Evolutionary conservation across 2,113 vertebrate species (phyloP).

Genomic region (Numida meleagris): DNA sequence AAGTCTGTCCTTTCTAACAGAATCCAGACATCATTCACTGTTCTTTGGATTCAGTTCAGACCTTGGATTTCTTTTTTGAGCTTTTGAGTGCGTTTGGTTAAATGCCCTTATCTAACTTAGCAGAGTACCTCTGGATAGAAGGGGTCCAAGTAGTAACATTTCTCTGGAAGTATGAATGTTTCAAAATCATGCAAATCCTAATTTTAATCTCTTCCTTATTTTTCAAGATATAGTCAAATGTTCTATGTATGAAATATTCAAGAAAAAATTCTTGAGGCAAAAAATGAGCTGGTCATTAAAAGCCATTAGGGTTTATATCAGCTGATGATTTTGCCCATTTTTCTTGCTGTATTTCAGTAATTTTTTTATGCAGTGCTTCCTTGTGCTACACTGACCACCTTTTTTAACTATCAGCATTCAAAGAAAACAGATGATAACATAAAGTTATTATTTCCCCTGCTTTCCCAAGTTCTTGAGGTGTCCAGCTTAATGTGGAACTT

Average conservation of each 20-base stretch:
- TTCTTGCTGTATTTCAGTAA: background rate
- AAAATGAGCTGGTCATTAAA: background rate
- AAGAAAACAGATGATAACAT: background rate
- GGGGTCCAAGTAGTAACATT: background rate
- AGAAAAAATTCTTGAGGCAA: background rate
- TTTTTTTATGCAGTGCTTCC: background rate
- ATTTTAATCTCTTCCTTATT: background rate
- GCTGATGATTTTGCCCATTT: background rate
- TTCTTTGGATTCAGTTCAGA: background rate
- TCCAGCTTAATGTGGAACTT: background rate
- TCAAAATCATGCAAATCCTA: background rate
- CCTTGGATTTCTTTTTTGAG: background rate
- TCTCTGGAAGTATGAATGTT: background rate
- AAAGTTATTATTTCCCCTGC: background rate
- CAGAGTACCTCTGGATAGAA: background rate
- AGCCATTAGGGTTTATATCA: background rate
- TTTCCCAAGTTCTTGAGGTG: background rate
- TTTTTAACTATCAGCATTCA: background rate
- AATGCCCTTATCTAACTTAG: background rate
- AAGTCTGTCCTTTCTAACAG: background rate
- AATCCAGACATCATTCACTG: background rate
- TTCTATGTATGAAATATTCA: background rate
- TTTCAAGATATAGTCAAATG: fast-evolving
- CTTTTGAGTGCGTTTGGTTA: background rate
- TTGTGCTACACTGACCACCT: background rate